These are phyloP conservation scores for Mechanitis mazaeus DNA, from an alignment of 2,888 invertebrate species.

Conservation along the genomic window DNA sequence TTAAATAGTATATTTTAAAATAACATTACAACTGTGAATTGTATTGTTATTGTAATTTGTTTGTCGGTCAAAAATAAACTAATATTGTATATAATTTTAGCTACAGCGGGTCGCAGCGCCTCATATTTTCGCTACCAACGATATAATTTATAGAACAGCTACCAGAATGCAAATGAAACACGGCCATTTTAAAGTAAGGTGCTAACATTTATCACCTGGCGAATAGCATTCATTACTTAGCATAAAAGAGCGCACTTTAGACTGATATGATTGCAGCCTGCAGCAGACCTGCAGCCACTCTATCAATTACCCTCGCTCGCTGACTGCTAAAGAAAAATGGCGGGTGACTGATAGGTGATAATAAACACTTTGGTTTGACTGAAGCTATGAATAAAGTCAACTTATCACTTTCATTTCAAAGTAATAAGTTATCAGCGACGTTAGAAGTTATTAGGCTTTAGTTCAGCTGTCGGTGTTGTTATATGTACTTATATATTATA, in stretches of 20 bases:
- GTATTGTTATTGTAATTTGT: too few species aligned
- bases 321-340: conserved; percentile 3
- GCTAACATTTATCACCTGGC: conserved; percentile 29
- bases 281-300: conserved; percentile 5
- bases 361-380: neutral
- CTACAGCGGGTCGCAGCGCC: too few species aligned
- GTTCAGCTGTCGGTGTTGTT: too few species aligned
- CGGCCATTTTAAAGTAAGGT: conserved; percentile 28
- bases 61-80: too few species aligned
- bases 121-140: conserved; percentile 10
- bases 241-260: conserved; percentile 20
- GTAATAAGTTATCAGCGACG: too few species aligned
- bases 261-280: conserved; percentile 20
- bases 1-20: too few species aligned
- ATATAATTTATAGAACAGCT: conserved; percentile 26
- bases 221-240: conserved; percentile 19
- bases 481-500: too few species aligned
- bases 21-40: too few species aligned
- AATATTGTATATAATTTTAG: too few species aligned
- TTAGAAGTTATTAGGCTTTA: too few species aligned
- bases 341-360: conserved; percentile 1
- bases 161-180: conserved; percentile 31
- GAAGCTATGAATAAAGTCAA: too few species aligned
- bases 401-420: too few species aligned
- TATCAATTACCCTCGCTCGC: conserved; percentile 17